These are phyloP conservation scores for Petrocephalus schoutedeni DNA, from an alignment of 2,797 vertebrate species.

Conservation along the genomic window DNA sequence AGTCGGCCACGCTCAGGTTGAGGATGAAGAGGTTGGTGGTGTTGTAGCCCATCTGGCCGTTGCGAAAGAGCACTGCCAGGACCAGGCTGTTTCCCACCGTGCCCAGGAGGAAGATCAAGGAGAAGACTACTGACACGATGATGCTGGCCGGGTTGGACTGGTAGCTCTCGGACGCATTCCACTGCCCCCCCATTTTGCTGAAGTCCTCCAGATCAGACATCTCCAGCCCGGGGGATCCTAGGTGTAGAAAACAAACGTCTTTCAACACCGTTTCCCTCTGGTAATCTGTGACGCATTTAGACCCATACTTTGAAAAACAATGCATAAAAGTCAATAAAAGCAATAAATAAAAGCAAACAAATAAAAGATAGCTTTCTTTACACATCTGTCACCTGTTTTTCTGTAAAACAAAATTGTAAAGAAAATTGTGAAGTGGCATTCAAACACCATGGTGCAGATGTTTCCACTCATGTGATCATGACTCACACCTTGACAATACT, in stretches of 20 bases:
- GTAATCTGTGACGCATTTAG: neutral
- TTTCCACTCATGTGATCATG: neutral
- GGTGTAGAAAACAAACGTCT: neutral
- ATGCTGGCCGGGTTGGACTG: constrained; percentile 74
- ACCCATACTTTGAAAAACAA: neutral
- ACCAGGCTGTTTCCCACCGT: constrained; percentile 81
- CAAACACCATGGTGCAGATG: neutral
- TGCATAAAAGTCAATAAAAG: neutral
- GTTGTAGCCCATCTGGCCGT: constrained; percentile 75
- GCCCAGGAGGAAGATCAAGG: constrained; percentile 79
- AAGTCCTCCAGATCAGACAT: constrained; percentile 78
- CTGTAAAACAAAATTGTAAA: neutral
- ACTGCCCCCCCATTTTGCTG: constrained; percentile 50
- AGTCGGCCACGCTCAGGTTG: constrained; percentile 82
- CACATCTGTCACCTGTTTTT: neutral
- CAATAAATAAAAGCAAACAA: neutral
- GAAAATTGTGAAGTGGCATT: neutral
- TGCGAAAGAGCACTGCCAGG: constrained; percentile 74
- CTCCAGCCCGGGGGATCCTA: constrained; percentile 16
- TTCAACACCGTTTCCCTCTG: neutral
- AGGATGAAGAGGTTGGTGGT: constrained; percentile 86
- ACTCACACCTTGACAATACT: constrained; percentile 7
- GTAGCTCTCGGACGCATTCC: constrained; percentile 67
- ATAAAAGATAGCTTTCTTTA: neutral
- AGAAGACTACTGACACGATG: constrained; percentile 80